phyloP scores from a whole-genome alignment of 2,797 vertebrate genomes.

The Bovichtus diacanthus region DNA sequence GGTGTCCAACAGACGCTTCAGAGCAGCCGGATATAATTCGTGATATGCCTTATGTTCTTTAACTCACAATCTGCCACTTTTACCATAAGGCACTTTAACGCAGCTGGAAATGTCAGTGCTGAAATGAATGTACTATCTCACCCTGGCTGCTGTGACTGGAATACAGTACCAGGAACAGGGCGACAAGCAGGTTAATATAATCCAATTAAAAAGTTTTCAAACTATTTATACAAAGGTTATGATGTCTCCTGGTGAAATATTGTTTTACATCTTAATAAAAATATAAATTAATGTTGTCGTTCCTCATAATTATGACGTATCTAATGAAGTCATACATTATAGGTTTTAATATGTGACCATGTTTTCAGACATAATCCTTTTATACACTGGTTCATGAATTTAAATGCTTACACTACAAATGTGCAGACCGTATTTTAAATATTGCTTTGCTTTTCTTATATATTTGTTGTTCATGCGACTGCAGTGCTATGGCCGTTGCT shows the following conservation, averaged over 20 bases:
- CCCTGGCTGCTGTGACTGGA: conserved; percentile 15
- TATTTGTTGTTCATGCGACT: conserved; percentile 55
- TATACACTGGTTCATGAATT: neutral
- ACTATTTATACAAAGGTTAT: conserved; percentile 11
- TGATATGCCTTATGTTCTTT: conserved; percentile 39
- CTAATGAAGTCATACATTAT: neutral
- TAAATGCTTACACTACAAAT: conserved; percentile 16
- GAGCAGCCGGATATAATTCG: conserved; percentile 31
- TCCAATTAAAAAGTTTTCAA: conserved; percentile 13
- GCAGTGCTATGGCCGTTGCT: conserved; percentile 26
- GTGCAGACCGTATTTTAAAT: conserved; percentile 10
- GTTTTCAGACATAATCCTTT: conserved; percentile 1
- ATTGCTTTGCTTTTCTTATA: conserved; percentile 11
- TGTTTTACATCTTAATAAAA: conserved; percentile 11
- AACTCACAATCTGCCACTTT: conserved; percentile 53
- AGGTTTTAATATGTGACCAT: neutral
- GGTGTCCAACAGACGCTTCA: conserved; percentile 44
- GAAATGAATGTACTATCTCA: conserved; percentile 30
- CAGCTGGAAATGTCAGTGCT: conserved; percentile 52
- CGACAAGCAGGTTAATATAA: conserved; percentile 31
- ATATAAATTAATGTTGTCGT: neutral
- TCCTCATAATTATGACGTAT: neutral
- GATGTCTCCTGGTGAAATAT: conserved; percentile 9
- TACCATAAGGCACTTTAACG: conserved; percentile 78
- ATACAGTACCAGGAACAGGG: conserved; percentile 8